Percentiles rank a stretch among this genome's conserved stretches.
Conservation (phyloP, 2,113 vertebrate species). For the Benitochromis conjunctus region DNA sequence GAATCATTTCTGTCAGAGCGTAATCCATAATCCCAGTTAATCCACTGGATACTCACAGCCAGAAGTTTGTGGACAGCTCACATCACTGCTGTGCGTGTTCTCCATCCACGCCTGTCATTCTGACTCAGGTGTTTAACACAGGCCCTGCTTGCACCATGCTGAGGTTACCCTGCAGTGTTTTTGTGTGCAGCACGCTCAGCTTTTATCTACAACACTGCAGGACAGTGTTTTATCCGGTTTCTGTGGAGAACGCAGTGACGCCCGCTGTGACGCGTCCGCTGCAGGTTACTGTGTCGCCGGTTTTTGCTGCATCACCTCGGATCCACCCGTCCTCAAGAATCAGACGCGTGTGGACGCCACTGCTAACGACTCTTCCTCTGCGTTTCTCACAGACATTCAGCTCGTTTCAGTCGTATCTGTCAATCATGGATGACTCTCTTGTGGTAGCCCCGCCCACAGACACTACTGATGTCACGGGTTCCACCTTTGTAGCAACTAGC, state of each 20-base stretch:
- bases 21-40: background rate
- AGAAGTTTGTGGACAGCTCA: background rate
- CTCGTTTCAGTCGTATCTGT: background rate
- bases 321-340: background rate
- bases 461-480: background rate
- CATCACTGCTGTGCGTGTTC: background rate
- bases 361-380: background rate
- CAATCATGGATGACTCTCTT: background rate
- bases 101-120: background rate
- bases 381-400: background rate
- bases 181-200: background rate
- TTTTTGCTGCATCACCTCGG: background rate
- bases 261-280: background rate
- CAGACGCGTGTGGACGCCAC: background rate
- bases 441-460: background rate
- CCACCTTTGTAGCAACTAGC: rapidly evolving
- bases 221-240: too few relatives aligned
- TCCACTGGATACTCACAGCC: background rate
- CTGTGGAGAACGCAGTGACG: background rate
- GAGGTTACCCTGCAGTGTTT: background rate
- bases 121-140: background rate
- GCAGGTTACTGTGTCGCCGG: background rate
- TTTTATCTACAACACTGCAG: background rate
- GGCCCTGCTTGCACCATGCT: background rate
- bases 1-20: background rate